These are phyloP conservation scores for Tipula lateralis DNA, from an alignment of 2,888 invertebrate species.

Conservation along the genomic window DNA sequence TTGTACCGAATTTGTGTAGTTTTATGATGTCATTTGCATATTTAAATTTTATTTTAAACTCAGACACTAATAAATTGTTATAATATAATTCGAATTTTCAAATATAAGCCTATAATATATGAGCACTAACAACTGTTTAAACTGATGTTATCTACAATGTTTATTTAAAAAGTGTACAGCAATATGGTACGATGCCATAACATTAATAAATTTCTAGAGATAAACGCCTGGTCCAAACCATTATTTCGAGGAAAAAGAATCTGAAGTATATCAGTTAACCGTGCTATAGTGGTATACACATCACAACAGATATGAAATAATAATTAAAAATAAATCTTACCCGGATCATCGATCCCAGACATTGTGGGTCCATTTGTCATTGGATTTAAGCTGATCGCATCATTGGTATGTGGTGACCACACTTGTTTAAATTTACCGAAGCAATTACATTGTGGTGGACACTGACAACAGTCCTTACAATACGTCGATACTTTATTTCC, in stretches of 20 bases:
- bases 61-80: too few relatives aligned
- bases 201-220: background rate
- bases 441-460: slow-evolving; percentile 26
- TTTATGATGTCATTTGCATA: too few relatives aligned
- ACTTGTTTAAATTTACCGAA: slow-evolving; percentile 29
- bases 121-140: too few relatives aligned
- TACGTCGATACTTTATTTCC: slow-evolving; percentile 6
- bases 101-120: too few relatives aligned
- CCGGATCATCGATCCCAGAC: background rate
- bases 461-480: slow-evolving; percentile 25
- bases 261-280: background rate
- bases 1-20: too few relatives aligned
- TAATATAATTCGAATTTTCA: too few relatives aligned
- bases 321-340: slow-evolving; percentile 24
- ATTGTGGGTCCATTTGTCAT: slow-evolving; percentile 27
- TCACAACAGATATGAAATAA: background rate
- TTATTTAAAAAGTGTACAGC: too few relatives aligned
- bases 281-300: background rate
- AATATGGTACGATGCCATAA: background rate
- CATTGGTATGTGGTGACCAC: slow-evolving; percentile 25
- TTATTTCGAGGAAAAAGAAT: background rate
- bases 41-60: too few relatives aligned
- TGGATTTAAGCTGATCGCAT: slow-evolving; percentile 7
- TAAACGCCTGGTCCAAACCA: background rate
- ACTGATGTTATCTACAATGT: too few relatives aligned